Evolutionary conservation across 2,888 invertebrate genomes (phyloP), one percentile per base, ranked within the genome.

Genomic region (Anthrax anthrax): DNA sequence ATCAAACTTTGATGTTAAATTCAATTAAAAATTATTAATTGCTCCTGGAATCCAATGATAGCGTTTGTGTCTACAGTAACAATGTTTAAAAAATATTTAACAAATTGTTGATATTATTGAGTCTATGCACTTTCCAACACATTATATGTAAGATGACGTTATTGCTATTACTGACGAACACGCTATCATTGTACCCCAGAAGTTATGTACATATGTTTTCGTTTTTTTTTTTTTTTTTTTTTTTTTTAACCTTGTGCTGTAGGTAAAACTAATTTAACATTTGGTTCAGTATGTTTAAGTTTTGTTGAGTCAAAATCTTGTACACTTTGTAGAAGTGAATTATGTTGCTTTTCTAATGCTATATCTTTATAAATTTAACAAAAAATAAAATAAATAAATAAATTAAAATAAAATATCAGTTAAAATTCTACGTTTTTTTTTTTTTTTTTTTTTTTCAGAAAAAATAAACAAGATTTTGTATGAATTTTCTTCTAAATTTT

Each of bases 191-290:
- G 8, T 6, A 23, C 8, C 14, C 8, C 27, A 27, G 13, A 29
- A 16, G 5, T 42, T 32, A 3, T 34, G 4, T 23, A 6, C 23
- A 6, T 23, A 6, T 23, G 5, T 23, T 23, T 23, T 23, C 23
- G 4, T 23, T 23, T 23, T 23, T 23, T 23, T 23, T 32, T 32
- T 29, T 32, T 16, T 18, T 29, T 32, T 3, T 32, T 12, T 17
- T 10, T 23, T 18, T 23, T 39, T 47, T 42, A 48, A 88, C 88
- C 86, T 83, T 86, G 75, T 60, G 86, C 84, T 60, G 84, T 85
- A 49, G 88, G 89, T 59, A 89, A 77, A 54, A 85, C 73, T 60
- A 80, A 77, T 75, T 88, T 89, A 75, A 87, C 87, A 62, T 78
- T 72, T 50, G 86, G 87, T 61, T 83, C 78, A 43, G 84, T 83